Evolutionary conservation across 2,113 vertebrate species (phyloP), one percentile per base, ranked within the genome.

Genomic region (Halichoeres trimaculatus): DNA sequence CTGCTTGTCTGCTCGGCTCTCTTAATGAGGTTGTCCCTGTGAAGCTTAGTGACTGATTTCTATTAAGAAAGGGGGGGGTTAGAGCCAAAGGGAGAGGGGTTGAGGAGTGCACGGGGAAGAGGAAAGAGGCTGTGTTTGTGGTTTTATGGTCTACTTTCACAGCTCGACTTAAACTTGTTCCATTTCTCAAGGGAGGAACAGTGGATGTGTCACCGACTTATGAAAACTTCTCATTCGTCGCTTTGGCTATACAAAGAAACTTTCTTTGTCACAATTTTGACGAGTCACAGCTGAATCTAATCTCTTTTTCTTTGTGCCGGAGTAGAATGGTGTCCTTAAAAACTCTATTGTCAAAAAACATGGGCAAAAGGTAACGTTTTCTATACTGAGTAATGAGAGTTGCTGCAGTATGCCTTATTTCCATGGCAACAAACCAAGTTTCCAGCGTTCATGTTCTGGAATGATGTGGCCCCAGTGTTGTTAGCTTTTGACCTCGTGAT

Each of bases 381-480:
- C 60, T 43, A 75, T 70, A 47, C 34, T 8, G 10, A 61, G 62
- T 43, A 58, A 76, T 66, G 52, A 10, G 65, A 71, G 75, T 85
- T 76, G 67, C 74, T 48, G 61, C 68, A 55, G 70, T 55, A 65
- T 63, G 66, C 35, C 64, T 11, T 40, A 81, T 90, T 89, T 63
- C 88, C 84, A 88, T 92, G 78, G 81, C 65, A 90, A 91, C 88
- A 82, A 70, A 81, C 34, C 53, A 72, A 81, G 59, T 88, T 67
- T 64, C 79, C 3, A 1, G 45, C 9, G 38, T 83, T 84, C 65
- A 57, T 74, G 51, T 56, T 12, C 24, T 47, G 61, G 58, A 68
- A 72, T 70, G 78, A 81, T 76, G 60, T 66, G 17, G 17, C 40
- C 38, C 55, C 51, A 11, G n/a, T 55, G 59, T 78, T 75, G 48